Base-by-base conservation (phyloP, 2,113 vertebrate species). In the Naja naja region DNA sequence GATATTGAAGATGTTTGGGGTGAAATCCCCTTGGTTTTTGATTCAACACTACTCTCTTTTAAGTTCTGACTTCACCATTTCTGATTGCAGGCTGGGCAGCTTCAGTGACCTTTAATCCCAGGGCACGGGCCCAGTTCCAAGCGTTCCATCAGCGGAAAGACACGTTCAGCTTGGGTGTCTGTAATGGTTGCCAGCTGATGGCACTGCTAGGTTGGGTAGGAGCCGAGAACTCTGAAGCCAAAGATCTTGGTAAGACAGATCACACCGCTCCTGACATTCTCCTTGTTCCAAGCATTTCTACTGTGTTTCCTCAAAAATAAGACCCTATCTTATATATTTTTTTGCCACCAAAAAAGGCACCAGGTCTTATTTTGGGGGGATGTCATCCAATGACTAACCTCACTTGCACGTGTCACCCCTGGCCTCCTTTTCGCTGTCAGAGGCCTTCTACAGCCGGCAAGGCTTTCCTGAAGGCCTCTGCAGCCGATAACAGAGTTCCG, bases 141-240 rank as follows among this genome's bases (percentile, higher is more conserved):
- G 96, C 96, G 5, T 99, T 99, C 97, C 97, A 97, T 5, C 95
- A 30, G 5, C 98, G 98, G 5, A 91, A 87, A 0, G 98, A 99
- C 96, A 98, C 98, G 1, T 97, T 99, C 95, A 99, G 99, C 96
- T 96, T 99, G 91, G 99, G 99, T 0, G 98, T 99, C 88, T 99
- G 99, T 94, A 99, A 99, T 0, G 99, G 99, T 93, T 99, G 99
- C 93, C 99, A 99, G 94, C 97, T 99, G 87, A 97, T 99, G 91
- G 98, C 98, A 1, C 95, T 99, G 92, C 96, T 99, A 53, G 98
- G 98, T 89, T 99, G 99, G 99, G 98, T 99, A 20, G 98, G 98
- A 52, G 25, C 85, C 0, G 64, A 54, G 34, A 43, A 6, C 45
- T 95, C 89, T 0, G 81, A 56, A 0, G 6, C 54, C 30, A 7